Evolutionary conservation across 2,797 vertebrate genomes (phyloP), one percentile per base, ranked within the genome.

Genomic region (Molossus molossus): DNA sequence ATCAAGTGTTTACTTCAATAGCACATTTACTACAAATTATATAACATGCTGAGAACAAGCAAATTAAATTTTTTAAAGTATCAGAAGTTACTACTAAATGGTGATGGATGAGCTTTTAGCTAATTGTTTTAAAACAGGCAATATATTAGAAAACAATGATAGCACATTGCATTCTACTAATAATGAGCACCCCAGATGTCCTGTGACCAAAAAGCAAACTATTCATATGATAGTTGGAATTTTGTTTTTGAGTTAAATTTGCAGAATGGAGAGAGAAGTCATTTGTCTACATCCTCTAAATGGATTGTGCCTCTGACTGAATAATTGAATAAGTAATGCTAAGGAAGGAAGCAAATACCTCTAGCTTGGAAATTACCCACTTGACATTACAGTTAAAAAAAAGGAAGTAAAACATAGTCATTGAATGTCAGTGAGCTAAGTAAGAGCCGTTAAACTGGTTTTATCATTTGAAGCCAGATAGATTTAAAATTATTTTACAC

Each of bases 361-460:
- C 40, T 79, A 62, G 9, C 86, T 76, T 96, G 65, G 62, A 89
- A 93, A 53, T 83, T 60, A 86, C 73, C 72, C 20, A 53, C 37
- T 86, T 76, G 76, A 92, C 9, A 37, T 73, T 70, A 82, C 50
- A 76, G 73, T 58, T 87, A n/a, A 27, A 29, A 75, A 62, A 75
- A 29, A 50, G 89, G 75, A 76, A 88, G 13, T 65, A 62, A 95
- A 87, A 73, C 57, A 60, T 55, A 80, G 13, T 83, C 85, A 79
- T 64, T 69, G 90, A 86, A 75, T 91, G 53, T 90, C 80, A 60
- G 14, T 91, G n/a, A 93, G 62, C 53, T 92, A 40, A 88, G 82
- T 92, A 40, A 88, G 82, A 90, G 48, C 81, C 92, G 14, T 94
- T 87, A 87, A 92, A 81, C 48, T 93, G 62, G 27, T 94, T 94